phyloP scores from a whole-genome alignment of 2,113 vertebrate species.

The Hemibagrus wyckioides region DNA sequence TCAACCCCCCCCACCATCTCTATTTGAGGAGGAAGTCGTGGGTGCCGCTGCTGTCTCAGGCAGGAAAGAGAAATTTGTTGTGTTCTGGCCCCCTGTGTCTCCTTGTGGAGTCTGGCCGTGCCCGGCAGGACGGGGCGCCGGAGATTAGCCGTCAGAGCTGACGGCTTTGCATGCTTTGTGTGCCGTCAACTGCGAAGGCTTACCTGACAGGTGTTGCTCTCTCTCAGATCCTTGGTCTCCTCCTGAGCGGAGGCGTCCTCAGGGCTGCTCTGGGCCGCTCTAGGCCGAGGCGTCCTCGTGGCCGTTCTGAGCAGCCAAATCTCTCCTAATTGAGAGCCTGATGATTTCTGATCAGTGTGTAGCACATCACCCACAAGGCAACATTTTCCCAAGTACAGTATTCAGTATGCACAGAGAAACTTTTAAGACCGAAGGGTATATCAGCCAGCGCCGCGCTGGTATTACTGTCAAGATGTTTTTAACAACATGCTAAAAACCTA shows the following conservation, averaged over 20 bases:
- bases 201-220: slow-evolving; percentile 79
- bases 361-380: slow-evolving; percentile 31
- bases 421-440: slow-evolving; percentile 34
- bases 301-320: slow-evolving; percentile 48
- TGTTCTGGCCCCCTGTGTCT: slow-evolving; percentile 53
- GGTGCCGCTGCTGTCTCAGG: slow-evolving; percentile 56
- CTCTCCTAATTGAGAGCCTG: slow-evolving; percentile 58
- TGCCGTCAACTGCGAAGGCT: slow-evolving; percentile 68
- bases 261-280: slow-evolving; percentile 37
- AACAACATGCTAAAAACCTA: neutral
- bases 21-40: slow-evolving; percentile 58
- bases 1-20: neutral
- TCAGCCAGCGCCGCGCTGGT: neutral
- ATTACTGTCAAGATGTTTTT: neutral
- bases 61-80: slow-evolving; percentile 41
- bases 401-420: slow-evolving; percentile 42
- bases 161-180: slow-evolving; percentile 67
- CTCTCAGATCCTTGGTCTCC: slow-evolving; percentile 65
- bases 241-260: slow-evolving; percentile 47
- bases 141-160: slow-evolving; percentile 71
- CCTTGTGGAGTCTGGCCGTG: slow-evolving; percentile 61
- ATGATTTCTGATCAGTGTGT: slow-evolving; percentile 58
- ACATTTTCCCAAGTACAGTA: slow-evolving; percentile 22
- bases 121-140: slow-evolving; percentile 63
- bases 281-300: slow-evolving; percentile 38